Base-by-base conservation (phyloP, 2,888 invertebrate genomes). In the Lumbricus terrestris region DNA sequence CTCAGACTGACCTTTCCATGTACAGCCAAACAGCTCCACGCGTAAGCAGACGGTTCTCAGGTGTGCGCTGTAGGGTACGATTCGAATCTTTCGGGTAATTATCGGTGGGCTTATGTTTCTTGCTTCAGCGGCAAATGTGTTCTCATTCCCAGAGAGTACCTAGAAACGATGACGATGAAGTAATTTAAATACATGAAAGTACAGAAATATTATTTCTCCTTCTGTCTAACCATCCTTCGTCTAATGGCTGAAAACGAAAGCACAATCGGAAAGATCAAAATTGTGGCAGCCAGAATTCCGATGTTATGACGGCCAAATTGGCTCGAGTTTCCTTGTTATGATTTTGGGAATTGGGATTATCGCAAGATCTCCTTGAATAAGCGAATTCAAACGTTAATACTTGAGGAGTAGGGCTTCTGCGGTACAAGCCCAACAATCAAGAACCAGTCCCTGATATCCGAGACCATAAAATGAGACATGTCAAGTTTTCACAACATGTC, bases 41-140 rank as follows among this genome's bases (percentile, higher is more conserved):
- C 98, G 95, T 97, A 98, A 97, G 95, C 98, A 98, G 89, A 97
- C 97, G 0, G 97, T 97, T 11, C 97, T 96, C 18, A 96, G 96
- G 94, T 97, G 97, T 92, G 96, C 96, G 94, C 97, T 97, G 96
- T 97, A 97, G 0, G 98, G 98, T 90, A 97, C 96, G 95, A 98
- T 97, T 89, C 98, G 96, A 91, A 98, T 96, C 95, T 97, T 97
- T 92, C 97, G 97, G 40, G 97, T 98, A 96, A 98, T 97, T 92
- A 98, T 96, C 40, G 97, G 97, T n/a, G 97, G 97, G 91, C 97
- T 96, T 29, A 94, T 96, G 88, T 96, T 96, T 92, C 96, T 96
- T 94, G 97, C 97, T 93, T 96, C 96, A 93, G 97, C 97, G 92
- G 97, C 95, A 94, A 97, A 97, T n/a, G 98, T 97, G 95, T 98